Evolutionary conservation across 2,888 invertebrate species (phyloP).

Genomic region (Cosmia pyralina): DNA sequence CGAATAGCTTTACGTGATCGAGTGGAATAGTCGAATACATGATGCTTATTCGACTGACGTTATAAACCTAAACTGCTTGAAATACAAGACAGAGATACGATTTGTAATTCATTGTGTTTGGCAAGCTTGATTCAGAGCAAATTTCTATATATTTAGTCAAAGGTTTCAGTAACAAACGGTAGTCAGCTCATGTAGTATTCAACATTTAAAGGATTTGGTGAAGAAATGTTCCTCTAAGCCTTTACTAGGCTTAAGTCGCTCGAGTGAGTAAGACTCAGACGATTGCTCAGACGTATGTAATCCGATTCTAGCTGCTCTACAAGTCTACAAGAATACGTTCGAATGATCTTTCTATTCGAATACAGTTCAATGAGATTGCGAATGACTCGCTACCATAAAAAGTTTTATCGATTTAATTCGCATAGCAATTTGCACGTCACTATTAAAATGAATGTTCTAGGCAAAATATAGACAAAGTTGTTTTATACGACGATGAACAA

Average conservation of each 20-base stretch:
- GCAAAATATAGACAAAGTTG: constrained; percentile 33
- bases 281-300: constrained; percentile 48
- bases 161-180: constrained; percentile 27
- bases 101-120: constrained; percentile 28
- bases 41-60: constrained; percentile 39
- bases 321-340: constrained; percentile 53
- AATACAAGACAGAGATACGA: constrained; percentile 16
- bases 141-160: constrained; percentile 4
- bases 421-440: constrained; percentile 33
- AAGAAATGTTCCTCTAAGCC: constrained; percentile 56
- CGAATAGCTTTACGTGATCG: constrained; percentile 56
- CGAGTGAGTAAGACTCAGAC: constrained; percentile 48
- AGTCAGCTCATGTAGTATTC: constrained; percentile 31
- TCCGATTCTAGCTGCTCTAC: constrained; percentile 55
- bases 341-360: constrained; percentile 44
- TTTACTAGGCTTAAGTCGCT: constrained; percentile 58
- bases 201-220: constrained; percentile 45
- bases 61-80: constrained; percentile 27
- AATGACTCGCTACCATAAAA: constrained; percentile 29
- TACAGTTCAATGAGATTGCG: constrained; percentile 28
- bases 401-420: constrained; percentile 35
- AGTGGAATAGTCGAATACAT: constrained; percentile 37
- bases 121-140: constrained; percentile 12
- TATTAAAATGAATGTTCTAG: constrained; percentile 34
- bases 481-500: constrained; percentile 17